phyloP scores from a whole-genome alignment of 2,888 invertebrate species.

The Ochropleura plecta region DNA sequence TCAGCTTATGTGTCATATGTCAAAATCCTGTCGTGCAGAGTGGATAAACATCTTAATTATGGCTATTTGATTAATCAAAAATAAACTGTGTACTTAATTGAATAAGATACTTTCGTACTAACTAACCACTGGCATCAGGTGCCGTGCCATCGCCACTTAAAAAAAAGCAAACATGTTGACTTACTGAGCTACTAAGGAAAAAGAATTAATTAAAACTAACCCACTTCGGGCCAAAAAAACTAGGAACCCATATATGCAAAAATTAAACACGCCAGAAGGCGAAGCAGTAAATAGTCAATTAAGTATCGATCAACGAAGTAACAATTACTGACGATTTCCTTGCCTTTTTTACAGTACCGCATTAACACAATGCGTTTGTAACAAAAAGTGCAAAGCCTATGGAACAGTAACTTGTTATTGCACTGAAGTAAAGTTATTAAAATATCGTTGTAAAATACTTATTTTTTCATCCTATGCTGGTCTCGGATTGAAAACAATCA shows the following conservation, averaged over 20 bases:
- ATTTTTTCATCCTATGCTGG: slow-evolving; percentile 14
- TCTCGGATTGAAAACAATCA: slow-evolving; percentile 26
- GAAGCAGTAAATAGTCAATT: slow-evolving; percentile 36
- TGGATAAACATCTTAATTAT: too few relatives aligned
- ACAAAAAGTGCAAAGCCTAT: slow-evolving; percentile 39
- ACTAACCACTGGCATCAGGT: slow-evolving; percentile 7
- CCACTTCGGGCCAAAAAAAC: slow-evolving; percentile 52
- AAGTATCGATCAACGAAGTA: slow-evolving; percentile 44
- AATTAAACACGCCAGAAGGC: slow-evolving; percentile 43
- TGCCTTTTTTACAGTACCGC: slow-evolving; percentile 44
- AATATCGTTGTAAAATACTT: slow-evolving; percentile 6
- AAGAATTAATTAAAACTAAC: slow-evolving; percentile 52
- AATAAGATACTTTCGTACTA: slow-evolving; percentile 36
- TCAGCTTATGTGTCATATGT: too few relatives aligned
- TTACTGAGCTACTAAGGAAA: slow-evolving; percentile 62
- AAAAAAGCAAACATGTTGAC: slow-evolving; percentile 33
- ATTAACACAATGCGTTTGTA: slow-evolving; percentile 36
- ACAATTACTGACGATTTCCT: slow-evolving; percentile 60
- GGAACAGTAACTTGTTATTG: slow-evolving; percentile 26
- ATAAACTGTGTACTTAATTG: slow-evolving; percentile 35
- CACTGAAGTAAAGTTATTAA: slow-evolving; percentile 20
- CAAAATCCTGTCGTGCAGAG: too few relatives aligned
- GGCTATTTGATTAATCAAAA: slow-evolving; percentile 31
- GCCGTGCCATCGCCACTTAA: slow-evolving; percentile 31
- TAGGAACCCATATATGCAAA: slow-evolving; percentile 60